These are phyloP conservation scores for Tubulanus polymorphus DNA, from an alignment of 2,888 invertebrate genomes.

Conservation along the genomic window DNA sequence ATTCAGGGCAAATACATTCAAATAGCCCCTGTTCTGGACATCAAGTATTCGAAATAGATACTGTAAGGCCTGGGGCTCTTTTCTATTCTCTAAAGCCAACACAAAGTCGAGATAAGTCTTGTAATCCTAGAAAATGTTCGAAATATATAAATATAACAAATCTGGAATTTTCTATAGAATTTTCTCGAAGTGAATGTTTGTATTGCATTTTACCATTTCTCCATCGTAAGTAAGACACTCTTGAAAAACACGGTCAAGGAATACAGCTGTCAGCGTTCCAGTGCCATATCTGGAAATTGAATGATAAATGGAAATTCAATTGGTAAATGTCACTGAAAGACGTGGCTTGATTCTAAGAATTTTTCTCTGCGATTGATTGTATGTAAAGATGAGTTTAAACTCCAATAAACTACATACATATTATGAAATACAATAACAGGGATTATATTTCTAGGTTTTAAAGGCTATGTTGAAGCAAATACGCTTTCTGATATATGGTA, in stretches of 20 bases:
- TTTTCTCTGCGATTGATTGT: background rate
- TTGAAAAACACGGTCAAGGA: slow-evolving; percentile 89
- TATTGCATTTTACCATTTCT: slow-evolving; percentile 51
- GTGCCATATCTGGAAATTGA: slow-evolving; percentile 70
- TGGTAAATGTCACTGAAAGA: background rate
- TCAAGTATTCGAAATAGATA: slow-evolving; percentile 89
- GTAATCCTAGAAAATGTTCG: slow-evolving; percentile 80
- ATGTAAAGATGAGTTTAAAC: background rate
- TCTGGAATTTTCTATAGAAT: too few species aligned
- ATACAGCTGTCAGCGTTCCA: slow-evolving; percentile 84
- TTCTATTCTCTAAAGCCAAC: slow-evolving; percentile 84
- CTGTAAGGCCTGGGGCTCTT: slow-evolving; percentile 85
- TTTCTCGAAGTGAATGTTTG: too few species aligned
- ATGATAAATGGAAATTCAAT: too few species aligned
- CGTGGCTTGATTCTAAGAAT: background rate
- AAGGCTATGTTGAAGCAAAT: too few species aligned
- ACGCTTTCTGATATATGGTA: too few species aligned
- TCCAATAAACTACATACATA: too few species aligned
- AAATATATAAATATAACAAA: too few species aligned
- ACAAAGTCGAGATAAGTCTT: slow-evolving; percentile 94
- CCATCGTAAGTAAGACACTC: slow-evolving; percentile 87
- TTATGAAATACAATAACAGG: too few species aligned
- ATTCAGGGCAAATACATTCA: slow-evolving; percentile 85
- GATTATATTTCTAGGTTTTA: too few species aligned
- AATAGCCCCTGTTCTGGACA: slow-evolving; percentile 78